A percentile compares a stretch with the other conserved stretches of the same genome.
phyloP scores from a whole-genome alignment of 2,888 invertebrate genomes.

The Hoplodrina ambigua region DNA sequence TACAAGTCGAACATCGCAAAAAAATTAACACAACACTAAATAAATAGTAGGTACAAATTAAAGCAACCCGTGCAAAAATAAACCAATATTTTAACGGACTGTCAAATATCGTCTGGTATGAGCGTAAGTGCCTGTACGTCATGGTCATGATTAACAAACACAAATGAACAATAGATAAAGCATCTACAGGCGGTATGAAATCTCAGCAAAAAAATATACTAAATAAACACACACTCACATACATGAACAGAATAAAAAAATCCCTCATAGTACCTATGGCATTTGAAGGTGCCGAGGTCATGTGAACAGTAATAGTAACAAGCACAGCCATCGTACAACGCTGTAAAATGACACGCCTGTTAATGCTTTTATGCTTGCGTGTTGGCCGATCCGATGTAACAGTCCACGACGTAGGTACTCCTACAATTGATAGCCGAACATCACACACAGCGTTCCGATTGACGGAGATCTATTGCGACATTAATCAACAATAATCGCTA shows the following conservation, averaged over 20 bases:
- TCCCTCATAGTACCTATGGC: constrained; percentile 8
- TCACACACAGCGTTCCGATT: constrained; percentile 69
- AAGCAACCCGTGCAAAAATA: too few relatives aligned
- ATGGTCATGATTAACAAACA: background rate
- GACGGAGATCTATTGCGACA: constrained; percentile 77
- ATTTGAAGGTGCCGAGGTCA: constrained; percentile 59
- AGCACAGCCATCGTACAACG: constrained; percentile 49
- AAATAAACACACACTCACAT: constrained; percentile 31
- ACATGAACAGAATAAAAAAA: too few relatives aligned
- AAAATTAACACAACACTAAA: background rate
- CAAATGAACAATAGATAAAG: constrained; percentile 10
- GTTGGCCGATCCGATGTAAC: constrained; percentile 60
- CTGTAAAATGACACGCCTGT: constrained; percentile 62
- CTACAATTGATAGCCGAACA: constrained; percentile 73
- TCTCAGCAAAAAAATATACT: constrained; percentile 8
- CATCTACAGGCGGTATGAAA: background rate
- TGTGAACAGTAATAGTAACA: constrained; percentile 64
- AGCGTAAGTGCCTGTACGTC: too few relatives aligned
- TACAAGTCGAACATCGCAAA: background rate
- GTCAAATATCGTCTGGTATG: too few relatives aligned
- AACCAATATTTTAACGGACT: too few relatives aligned
- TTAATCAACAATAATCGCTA: constrained; percentile 73
- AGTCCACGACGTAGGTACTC: constrained; percentile 58
- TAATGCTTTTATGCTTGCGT: constrained; percentile 61
- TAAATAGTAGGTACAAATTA: background rate